Conservation (phyloP, 2,113 vertebrate species). For the Dasyurus viverrinus region DNA sequence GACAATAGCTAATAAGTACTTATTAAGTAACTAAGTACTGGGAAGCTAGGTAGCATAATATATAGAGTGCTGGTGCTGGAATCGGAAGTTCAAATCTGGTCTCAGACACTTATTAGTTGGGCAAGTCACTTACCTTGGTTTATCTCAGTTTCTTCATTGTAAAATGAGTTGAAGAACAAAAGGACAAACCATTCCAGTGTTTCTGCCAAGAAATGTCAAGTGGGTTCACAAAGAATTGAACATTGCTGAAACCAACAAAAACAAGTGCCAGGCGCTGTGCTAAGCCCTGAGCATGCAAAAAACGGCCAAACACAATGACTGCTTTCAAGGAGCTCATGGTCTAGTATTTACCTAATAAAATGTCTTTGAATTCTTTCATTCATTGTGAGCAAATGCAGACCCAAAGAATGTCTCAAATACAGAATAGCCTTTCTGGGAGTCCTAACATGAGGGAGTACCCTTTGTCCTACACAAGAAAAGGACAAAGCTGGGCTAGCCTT, state of each 20-base stretch:
- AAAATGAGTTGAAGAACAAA: too few relatives aligned
- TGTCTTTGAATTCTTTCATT: background rate
- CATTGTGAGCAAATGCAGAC: background rate
- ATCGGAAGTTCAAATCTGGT: background rate
- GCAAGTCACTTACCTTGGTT: too few relatives aligned
- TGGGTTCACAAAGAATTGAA: too few relatives aligned
- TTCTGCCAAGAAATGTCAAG: too few relatives aligned
- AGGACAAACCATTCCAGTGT: too few relatives aligned
- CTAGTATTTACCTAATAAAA: background rate
- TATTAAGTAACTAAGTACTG: background rate
- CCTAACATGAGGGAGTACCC: too few relatives aligned
- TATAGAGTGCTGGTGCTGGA: too few relatives aligned
- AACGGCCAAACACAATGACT: too few relatives aligned
- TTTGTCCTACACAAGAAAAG: background rate
- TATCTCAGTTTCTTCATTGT: too few relatives aligned
- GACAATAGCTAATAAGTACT: background rate
- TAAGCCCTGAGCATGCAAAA: too few relatives aligned
- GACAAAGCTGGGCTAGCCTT: background rate
- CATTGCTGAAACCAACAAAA: too few relatives aligned
- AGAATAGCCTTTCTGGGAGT: background rate
- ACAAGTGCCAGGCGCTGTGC: too few relatives aligned
- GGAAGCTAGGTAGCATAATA: background rate
- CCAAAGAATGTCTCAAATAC: background rate
- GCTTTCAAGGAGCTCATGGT: background rate
- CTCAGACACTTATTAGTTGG: background rate